These are phyloP conservation scores for Notothenia coriiceps DNA, from an alignment of 2,113 vertebrate genomes.

Conservation along the genomic window DNA sequence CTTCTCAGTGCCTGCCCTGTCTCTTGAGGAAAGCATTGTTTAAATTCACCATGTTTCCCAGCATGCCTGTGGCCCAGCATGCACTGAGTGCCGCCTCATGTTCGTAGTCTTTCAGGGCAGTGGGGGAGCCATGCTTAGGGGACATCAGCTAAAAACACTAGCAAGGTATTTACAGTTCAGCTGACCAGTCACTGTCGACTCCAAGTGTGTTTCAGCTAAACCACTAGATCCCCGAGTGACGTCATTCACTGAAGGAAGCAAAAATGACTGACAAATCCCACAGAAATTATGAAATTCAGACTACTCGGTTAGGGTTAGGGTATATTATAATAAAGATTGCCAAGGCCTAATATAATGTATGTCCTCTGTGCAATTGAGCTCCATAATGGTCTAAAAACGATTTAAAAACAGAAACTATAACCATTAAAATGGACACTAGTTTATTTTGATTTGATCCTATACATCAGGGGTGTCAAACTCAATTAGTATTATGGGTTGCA, in stretches of 20 bases:
- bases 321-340: too few species aligned
- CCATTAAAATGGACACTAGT: too few species aligned
- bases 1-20: background rate
- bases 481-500: too few species aligned
- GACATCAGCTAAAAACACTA: slow-evolving; percentile 27
- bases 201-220: background rate
- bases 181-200: slow-evolving; percentile 2
- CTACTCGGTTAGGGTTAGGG: too few species aligned
- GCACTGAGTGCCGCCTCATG: slow-evolving; percentile 77
- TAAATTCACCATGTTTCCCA: slow-evolving; percentile 39
- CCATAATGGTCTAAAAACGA: too few species aligned
- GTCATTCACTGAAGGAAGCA: background rate
- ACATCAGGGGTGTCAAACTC: too few species aligned
- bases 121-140: slow-evolving; percentile 24
- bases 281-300: too few species aligned
- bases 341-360: too few species aligned
- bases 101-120: slow-evolving; percentile 46
- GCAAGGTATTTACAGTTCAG: slow-evolving; percentile 33
- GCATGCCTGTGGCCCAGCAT: slow-evolving; percentile 70
- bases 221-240: background rate
- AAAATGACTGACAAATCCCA: too few species aligned
- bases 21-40: slow-evolving; percentile 22
- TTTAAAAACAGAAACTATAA: too few species aligned
- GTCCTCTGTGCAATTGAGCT: too few species aligned
- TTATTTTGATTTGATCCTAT: too few species aligned